Evolutionary conservation across 2,113 vertebrate genomes (phyloP), one percentile per base, ranked within the genome.

Genomic region (Bubo bubo): DNA sequence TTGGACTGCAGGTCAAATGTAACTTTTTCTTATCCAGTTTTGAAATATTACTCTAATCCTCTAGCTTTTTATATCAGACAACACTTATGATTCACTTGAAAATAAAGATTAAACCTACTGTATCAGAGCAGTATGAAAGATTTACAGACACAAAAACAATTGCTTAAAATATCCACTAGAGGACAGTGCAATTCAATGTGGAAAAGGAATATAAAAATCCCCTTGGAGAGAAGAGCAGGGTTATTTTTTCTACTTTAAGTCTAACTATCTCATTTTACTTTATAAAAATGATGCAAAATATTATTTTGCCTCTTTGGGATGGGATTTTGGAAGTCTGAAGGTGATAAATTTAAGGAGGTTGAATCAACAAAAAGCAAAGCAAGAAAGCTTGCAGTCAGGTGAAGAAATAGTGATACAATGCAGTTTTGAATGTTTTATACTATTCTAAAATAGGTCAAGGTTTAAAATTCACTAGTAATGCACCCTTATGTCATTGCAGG

Each of bases 171-270:
- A 53, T 34, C 98, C 99, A 99, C 99, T 98, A 98, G 99, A 99
- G 99, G 99, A 98, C 99, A 99, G 98, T 98, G 97, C 97, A 98
- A 98, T 98, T 98, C 98, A 98, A 98, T 84, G 86, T 59, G 96
- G 67, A 96, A 93, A 91, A 91, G 72, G 41, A 88, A 97, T 71
- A 75, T 30, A 88, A 96, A 95, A 96, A 87, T 96, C 62, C 55
- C 86, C 76, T 23, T 7, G 41, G 85, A 95, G 89, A 95, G 88
- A 86, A 77, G 34, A 83, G 6, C 59, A 86, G 80, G 52, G 86
- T 84, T 95, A 63, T 93, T 98, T 97, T 94, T 97, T 64, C 79
- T 91, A 77, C 70, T 96, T 97, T 94, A 94, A 97, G 85, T 49
- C 28, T 70, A 96, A 66, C 32, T 2, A 50, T 70, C 66, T 71